Evolutionary conservation across 2,113 vertebrate genomes (phyloP), one percentile per base, ranked within the genome.

Genomic region (Glaucomys volans): DNA sequence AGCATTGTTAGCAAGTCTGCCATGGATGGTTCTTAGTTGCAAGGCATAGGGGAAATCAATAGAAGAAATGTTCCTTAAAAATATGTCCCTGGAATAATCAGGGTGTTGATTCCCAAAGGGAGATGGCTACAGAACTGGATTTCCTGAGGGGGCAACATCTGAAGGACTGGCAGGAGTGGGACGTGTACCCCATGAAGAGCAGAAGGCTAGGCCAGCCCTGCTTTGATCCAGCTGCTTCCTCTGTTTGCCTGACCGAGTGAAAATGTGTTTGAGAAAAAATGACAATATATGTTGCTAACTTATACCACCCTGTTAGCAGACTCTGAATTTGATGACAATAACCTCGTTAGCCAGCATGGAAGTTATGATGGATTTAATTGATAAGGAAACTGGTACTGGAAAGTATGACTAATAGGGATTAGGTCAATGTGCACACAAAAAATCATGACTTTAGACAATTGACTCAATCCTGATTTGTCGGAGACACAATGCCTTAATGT

Each of bases 41-140:
- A 88, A 94, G 90, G 87, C 95, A 42, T 64, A 64, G 92, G 93
- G 40, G 92, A 18, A 92, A 97, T 96, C 92, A 86, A 84, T 95
- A 83, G 92, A 64, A 98, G 74, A 95, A 97, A 91, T 69, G 4
- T 94, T 93, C 37, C 75, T 96, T 93, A 67, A 95, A 96, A 97
- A 94, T 47, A 2, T 50, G 75, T 72, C 76, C 66, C 83, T 96
- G 57, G 91, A 94, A 95, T 90, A 95, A 64, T 16, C 72, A 66
- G 54, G 50, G 42, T 87, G 94, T 97, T 84, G 97, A 97, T 96
- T 97, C 66, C 22, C 93, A 62, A 90, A 47, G 47, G 77, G 64
- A 95, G 28, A 84, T 18, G 94, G 13, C 11, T 90, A 91, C 32
- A 94, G 81, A 96, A 24, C 5, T 90, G 44, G 94, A 93, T 18